Evolutionary conservation across 2,797 vertebrate genomes (phyloP), one percentile per base, ranked within the genome.

Genomic region (Leuciscus waleckii): DNA sequence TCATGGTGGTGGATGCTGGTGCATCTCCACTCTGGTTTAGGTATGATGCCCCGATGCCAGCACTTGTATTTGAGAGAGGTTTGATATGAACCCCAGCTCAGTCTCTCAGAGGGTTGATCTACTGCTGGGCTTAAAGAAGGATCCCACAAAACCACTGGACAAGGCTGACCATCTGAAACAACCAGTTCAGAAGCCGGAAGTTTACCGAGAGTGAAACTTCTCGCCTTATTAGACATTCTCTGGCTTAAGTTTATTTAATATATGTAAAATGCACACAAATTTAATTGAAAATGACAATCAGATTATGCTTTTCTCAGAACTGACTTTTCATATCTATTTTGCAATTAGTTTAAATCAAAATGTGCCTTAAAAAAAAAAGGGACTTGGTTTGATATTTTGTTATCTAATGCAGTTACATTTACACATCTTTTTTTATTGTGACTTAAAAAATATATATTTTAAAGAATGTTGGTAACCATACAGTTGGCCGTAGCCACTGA

Each of bases 51-150:
- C 86, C 94, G 96, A 85, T 95, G 92, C 98, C 98, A 98, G 81
- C 98, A 99, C 82, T 94, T 97, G 87, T 96, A 94, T 79, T 96
- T 97, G 51, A 99, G 89, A 21, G 95, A 94, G 65, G 91, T 92
- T 92, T 99, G 98, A 87, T 99, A 99, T 26, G 89, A 88, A 16
- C 94, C 94, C 98, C 98, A 99, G 5, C 95, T 98, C 87, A 99
- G 84, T 74, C 85, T 94, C 81, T 96, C 89, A 0, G 95, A 94
- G 85, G 95, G 94, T 85, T 93, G 86, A 49, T 95, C 92, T 91
- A 93, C 95, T 69, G 95, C 92, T 84, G 94, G 91, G 90, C 93
- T 94, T 43, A 98, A 91, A 14, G 95, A 96, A 2, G 96, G 89
- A 90, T 99, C 97, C 97, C 97, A 99, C 82, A 96, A 94, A 90